Base-by-base conservation (phyloP, 1,140 invertebrate genomes). In the Lethocerus indicus region DNA sequence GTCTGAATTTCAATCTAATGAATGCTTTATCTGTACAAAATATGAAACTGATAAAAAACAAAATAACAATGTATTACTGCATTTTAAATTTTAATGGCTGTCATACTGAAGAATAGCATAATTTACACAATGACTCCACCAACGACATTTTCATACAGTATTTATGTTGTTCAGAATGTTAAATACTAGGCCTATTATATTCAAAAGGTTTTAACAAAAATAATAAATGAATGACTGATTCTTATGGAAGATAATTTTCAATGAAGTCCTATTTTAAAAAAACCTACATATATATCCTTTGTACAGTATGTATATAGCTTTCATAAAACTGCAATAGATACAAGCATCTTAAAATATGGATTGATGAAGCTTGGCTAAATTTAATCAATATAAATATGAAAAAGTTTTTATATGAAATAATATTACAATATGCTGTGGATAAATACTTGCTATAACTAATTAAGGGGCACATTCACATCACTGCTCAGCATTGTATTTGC, bases 361-460 rank as follows among this genome's bases (percentile, higher is more conserved):
- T 28, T 27, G 29, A n/a, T 50, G 49, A 50, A 50, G 49, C 49
- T 50, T 50, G 49, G 49, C 49, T 50, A 50, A 50, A 32, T 44
- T 44, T 44, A 16, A 42, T 3, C 23, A 44, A 20, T 28, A 28
- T 28, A 25, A 25, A 44, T 44, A 28, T 27, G n/a, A n/a, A n/a
- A n/a, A n/a, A n/a, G n/a, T n/a, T n/a, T n/a, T n/a, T n/a, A n/a
- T n/a, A n/a, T n/a, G n/a, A n/a, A n/a, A n/a, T n/a, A n/a, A n/a
- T n/a, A n/a, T n/a, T n/a, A n/a, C n/a, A n/a, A n/a, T n/a, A n/a
- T n/a, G n/a, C n/a, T n/a, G n/a, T n/a, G n/a, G n/a, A n/a, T n/a
- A n/a, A n/a, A n/a, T 44, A 25, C 20, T 39, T 6, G 4, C 6
- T 39, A 7, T 39, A 39, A 7, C 21, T 5, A 7, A 7, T 39